phyloP scores from a whole-genome alignment of 2,888 invertebrate genomes.

The Drosophila gaucha region DNA sequence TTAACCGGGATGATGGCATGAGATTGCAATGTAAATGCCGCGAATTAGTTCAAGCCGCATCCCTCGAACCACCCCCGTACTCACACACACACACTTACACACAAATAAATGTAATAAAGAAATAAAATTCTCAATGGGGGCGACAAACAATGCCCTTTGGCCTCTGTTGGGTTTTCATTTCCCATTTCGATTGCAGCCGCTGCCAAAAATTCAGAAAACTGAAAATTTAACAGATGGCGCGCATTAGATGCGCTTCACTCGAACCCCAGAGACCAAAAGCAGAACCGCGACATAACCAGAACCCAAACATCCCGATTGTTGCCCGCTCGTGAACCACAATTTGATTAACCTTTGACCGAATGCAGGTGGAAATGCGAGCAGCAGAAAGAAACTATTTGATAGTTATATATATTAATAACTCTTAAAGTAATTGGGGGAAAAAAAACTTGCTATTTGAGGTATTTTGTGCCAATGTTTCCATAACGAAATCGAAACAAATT shows the following conservation, averaged over 20 bases:
- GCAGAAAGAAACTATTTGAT: not conserved
- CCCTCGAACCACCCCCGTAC: constrained; percentile 40
- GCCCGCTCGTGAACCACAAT: constrained; percentile 31
- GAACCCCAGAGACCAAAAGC: constrained; percentile 54
- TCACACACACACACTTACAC: constrained; percentile 30
- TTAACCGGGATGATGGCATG: constrained; percentile 45
- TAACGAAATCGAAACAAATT: constrained; percentile 72
- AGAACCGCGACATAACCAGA: constrained; percentile 21
- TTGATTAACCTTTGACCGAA: constrained; percentile 29
- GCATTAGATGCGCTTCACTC: constrained; percentile 74
- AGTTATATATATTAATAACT: not conserved
- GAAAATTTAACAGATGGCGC: constrained; percentile 79
- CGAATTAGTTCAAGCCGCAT: constrained; percentile 54
- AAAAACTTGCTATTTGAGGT: too few species aligned
- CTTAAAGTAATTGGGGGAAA: too few species aligned
- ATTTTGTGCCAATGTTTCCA: constrained; percentile 32
- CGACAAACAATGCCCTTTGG: constrained; percentile 54
- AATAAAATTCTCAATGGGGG: constrained; percentile 54
- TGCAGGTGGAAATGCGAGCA: constrained; percentile 16
- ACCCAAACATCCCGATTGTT: constrained; percentile 1
- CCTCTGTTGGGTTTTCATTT: constrained; percentile 12
- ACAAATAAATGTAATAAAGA: constrained; percentile 75
- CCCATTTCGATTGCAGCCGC: constrained; percentile 39
- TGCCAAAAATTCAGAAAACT: constrained; percentile 50
- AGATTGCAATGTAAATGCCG: constrained; percentile 65